phyloP scores from a whole-genome alignment of 2,113 vertebrate genomes.

The Muntiacus reevesi region DNA sequence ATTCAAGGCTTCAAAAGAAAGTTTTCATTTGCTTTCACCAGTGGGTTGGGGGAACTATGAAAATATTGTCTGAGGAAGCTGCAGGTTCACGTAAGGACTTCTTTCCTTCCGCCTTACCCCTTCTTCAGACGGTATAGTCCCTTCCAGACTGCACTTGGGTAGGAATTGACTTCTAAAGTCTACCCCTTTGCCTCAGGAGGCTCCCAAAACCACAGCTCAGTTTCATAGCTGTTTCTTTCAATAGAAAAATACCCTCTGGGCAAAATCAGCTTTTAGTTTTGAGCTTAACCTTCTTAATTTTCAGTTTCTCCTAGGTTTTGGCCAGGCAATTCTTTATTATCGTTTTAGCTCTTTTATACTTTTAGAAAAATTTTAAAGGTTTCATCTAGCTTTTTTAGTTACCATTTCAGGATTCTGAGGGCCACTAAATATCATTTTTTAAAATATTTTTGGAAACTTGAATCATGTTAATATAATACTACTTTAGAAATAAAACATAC shows the following conservation, averaged over 20 bases:
- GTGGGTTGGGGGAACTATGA: background rate
- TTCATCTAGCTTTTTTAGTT: background rate
- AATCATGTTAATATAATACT: background rate
- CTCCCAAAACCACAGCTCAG: background rate
- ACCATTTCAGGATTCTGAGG: background rate
- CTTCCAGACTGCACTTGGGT: background rate
- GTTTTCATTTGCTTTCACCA: background rate
- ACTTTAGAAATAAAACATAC: background rate
- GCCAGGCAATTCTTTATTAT: background rate
- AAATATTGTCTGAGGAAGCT: background rate
- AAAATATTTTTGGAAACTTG: background rate
- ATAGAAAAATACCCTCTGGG: background rate
- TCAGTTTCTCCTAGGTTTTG: background rate
- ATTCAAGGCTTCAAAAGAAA: background rate
- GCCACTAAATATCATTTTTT: background rate
- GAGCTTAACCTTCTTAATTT: background rate
- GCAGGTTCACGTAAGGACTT: background rate
- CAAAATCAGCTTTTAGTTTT: constrained; percentile 11
- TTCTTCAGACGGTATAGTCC: background rate
- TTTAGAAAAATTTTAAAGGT: background rate
- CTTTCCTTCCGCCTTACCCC: background rate
- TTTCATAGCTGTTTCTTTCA: background rate
- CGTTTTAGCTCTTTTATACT: background rate
- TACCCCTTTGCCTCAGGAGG: background rate
- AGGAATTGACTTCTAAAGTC: background rate